phyloP scores from a whole-genome alignment of 2,113 vertebrate species.

The Cyprinus carpio region DNA sequence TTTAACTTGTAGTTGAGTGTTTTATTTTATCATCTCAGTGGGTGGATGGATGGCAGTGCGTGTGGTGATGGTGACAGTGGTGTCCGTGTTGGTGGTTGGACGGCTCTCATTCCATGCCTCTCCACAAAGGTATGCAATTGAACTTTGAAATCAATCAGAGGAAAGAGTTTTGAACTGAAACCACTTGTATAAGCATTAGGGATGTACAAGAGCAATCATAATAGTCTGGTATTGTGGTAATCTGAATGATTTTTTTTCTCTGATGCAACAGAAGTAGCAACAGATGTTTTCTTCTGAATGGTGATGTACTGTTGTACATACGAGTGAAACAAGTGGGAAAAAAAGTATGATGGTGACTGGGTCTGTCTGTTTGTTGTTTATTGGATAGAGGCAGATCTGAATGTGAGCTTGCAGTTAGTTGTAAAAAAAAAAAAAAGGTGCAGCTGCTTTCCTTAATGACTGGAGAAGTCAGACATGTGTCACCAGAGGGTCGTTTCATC shows the following conservation, averaged over 20 bases:
- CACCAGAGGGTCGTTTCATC: neutral
- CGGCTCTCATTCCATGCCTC: neutral
- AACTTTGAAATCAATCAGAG: constrained; percentile 15
- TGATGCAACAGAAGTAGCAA: neutral
- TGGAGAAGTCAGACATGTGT: too few relatives aligned
- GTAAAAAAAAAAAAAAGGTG: neutral
- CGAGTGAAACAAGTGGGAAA: too few relatives aligned
- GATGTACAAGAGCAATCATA: neutral
- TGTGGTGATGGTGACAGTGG: neutral
- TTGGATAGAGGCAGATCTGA: neutral
- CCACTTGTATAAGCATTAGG: neutral
- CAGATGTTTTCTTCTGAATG: neutral
- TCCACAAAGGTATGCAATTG: constrained; percentile 2
- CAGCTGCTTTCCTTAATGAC: neutral
- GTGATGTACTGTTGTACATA: too few relatives aligned
- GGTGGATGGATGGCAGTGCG: neutral
- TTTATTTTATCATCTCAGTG: neutral
- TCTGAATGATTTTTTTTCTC: too few relatives aligned
- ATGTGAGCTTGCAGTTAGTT: neutral
- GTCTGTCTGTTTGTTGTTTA: neutral
- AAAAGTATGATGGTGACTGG: neutral
- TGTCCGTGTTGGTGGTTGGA: neutral
- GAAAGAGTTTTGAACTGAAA: neutral
- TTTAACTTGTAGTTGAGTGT: neutral
- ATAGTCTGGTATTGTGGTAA: neutral